phyloP scores from a whole-genome alignment of 2,888 invertebrate species.

The Leucophenga maculata region DNA sequence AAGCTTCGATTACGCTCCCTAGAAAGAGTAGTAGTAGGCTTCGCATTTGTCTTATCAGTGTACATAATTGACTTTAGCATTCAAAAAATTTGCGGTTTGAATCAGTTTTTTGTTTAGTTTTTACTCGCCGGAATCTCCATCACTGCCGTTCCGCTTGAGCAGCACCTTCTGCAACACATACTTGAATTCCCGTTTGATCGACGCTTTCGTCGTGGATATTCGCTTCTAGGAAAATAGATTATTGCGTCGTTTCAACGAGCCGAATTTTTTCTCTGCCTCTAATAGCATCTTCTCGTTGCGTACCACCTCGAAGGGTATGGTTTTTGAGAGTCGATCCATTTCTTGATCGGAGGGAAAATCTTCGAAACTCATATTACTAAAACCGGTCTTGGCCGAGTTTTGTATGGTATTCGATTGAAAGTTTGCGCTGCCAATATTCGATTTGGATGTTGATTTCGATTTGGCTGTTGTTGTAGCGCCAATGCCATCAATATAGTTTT shows the following conservation, averaged over 20 bases:
- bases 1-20: no score
- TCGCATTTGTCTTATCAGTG: no score
- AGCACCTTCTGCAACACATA: constrained; percentile 54
- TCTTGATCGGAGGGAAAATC: constrained; percentile 81
- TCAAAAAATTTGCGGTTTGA: no score
- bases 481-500: constrained; percentile 34
- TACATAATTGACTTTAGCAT: no score
- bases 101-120: no score
- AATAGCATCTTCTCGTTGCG: constrained; percentile 73
- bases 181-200: constrained; percentile 58
- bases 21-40: no score
- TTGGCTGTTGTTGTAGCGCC: constrained; percentile 33
- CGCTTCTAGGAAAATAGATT: constrained; percentile 75
- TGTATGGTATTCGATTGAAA: constrained; percentile 71
- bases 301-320: constrained; percentile 79
- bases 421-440: constrained; percentile 39
- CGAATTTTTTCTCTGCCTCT: constrained; percentile 74
- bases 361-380: constrained; percentile 84
- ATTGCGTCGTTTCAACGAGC: constrained; percentile 73
- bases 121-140: no score
- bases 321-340: constrained; percentile 68
- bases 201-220: constrained; percentile 54
- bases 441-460: constrained; percentile 22
- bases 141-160: constrained; percentile 15
- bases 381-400: constrained; percentile 74